Conservation (phyloP, 1,140 invertebrate genomes). For the Lethocerus indicus region DNA sequence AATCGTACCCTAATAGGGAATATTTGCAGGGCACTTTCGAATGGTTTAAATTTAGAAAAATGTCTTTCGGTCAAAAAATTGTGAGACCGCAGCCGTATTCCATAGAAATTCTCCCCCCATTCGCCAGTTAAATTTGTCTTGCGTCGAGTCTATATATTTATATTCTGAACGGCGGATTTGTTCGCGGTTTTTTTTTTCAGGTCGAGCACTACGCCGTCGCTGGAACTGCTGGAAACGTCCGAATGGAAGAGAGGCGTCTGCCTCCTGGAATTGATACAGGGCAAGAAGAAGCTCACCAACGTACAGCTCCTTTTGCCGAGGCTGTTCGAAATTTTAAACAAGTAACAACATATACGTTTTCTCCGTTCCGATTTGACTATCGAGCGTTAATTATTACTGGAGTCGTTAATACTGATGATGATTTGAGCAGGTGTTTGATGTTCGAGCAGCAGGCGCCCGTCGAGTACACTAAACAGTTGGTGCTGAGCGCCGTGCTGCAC, state of each 20-base stretch:
- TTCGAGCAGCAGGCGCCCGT: constrained; percentile 68
- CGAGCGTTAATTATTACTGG: neutral
- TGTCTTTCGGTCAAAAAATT: too few species aligned
- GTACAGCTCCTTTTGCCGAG: constrained; percentile 43
- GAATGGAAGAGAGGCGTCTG: constrained; percentile 64
- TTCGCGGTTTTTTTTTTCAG: neutral
- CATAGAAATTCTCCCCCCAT: too few species aligned
- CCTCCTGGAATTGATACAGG: constrained; percentile 68
- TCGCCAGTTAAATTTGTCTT: neutral
- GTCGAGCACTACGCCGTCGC: constrained; percentile 16
- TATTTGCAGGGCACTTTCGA: too few species aligned
- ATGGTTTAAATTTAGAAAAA: too few species aligned
- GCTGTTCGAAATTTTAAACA: constrained; percentile 67
- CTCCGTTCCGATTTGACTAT: neutral
- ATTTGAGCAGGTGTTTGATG: constrained; percentile 37
- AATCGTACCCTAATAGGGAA: too few species aligned
- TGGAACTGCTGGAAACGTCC: constrained; percentile 36
- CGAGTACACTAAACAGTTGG: constrained; percentile 78
- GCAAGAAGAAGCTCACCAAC: constrained; percentile 55
- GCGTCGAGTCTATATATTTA: neutral
- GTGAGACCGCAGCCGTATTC: too few species aligned
- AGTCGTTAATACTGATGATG: neutral
- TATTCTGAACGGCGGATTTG: neutral
- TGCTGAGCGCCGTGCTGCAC: constrained; percentile 59
- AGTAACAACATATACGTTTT: constrained; percentile 25